Evolutionary conservation across 2,113 vertebrate species (phyloP).

Genomic region (Catharus bicknelli): DNA sequence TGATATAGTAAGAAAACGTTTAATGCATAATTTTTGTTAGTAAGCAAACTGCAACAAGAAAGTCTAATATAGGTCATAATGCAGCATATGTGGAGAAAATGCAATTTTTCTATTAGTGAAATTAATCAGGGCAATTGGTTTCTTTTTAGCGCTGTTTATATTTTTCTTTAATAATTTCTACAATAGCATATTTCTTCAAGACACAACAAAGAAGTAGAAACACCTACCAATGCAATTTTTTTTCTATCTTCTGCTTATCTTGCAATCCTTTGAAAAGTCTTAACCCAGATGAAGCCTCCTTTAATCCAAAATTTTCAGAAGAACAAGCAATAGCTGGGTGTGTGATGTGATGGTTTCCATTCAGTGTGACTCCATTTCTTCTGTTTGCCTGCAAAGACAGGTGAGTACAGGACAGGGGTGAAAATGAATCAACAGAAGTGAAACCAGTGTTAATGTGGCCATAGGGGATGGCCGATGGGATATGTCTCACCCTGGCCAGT

Average conservation of each 20-base stretch:
- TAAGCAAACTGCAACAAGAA: neutral
- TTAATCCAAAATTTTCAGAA: neutral
- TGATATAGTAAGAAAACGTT: neutral
- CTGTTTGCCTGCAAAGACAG: neutral
- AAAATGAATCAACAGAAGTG: neutral
- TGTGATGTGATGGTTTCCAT: neutral
- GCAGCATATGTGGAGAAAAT: neutral
- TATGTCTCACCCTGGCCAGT: neutral
- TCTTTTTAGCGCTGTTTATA: neutral
- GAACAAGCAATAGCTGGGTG: fast-evolving
- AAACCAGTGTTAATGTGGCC: neutral
- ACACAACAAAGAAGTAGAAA: neutral
- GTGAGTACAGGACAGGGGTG: neutral
- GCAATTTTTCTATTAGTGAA: neutral
- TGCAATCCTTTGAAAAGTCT: neutral
- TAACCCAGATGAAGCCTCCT: neutral
- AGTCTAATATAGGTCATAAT: neutral
- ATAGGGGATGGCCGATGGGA: neutral
- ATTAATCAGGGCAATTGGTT: neutral
- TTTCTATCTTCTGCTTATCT: neutral
- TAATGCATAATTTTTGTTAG: neutral
- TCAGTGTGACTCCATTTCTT: neutral
- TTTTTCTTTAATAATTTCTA: neutral
- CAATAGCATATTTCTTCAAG: neutral
- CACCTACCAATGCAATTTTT: neutral